Evolutionary conservation across 1,140 invertebrate species (phyloP).

Genomic region (Ooceraea biroi): DNA sequence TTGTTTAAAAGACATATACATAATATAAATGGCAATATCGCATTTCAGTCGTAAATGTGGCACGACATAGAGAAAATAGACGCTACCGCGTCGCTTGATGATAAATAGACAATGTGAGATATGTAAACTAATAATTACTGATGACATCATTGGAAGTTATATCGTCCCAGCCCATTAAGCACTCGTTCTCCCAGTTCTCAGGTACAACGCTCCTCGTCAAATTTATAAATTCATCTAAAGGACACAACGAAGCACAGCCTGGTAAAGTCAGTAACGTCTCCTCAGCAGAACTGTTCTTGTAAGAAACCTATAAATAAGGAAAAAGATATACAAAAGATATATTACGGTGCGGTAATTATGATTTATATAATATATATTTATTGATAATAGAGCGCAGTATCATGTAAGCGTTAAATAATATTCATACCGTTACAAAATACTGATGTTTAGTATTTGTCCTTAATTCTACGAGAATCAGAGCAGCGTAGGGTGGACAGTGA

Average conservation of each 20-base stretch:
- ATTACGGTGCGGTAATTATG: neutral
- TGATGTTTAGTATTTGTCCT: conserved; percentile 80
- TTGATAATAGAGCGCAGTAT: neutral
- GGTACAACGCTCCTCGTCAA: conserved; percentile 87
- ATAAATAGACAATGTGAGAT: neutral
- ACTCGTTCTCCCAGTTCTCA: conserved; percentile 87
- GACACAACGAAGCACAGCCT: conserved; percentile 88
- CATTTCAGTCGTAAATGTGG: no score
- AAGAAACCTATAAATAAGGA: conserved; percentile 86
- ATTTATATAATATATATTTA: neutral
- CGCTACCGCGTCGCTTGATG: no score
- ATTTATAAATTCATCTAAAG: conserved; percentile 86
- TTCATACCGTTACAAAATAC: conserved; percentile 84
- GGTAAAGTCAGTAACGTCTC: conserved; percentile 87
- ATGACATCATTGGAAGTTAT: conserved; percentile 77
- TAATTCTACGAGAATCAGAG: conserved; percentile 92
- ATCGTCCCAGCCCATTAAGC: conserved; percentile 78
- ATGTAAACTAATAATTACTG: conserved; percentile 74
- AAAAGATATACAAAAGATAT: conserved; percentile 34
- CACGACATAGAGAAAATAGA: neutral
- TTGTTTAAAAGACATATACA: neutral
- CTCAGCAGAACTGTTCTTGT: conserved; percentile 88
- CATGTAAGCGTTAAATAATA: conserved; percentile 15
- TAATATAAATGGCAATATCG: no score
- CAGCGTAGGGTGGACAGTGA: conserved; percentile 91